Evolutionary conservation across 1,140 invertebrate species (phyloP).

Genomic region (Centruroides sculpturatus): DNA sequence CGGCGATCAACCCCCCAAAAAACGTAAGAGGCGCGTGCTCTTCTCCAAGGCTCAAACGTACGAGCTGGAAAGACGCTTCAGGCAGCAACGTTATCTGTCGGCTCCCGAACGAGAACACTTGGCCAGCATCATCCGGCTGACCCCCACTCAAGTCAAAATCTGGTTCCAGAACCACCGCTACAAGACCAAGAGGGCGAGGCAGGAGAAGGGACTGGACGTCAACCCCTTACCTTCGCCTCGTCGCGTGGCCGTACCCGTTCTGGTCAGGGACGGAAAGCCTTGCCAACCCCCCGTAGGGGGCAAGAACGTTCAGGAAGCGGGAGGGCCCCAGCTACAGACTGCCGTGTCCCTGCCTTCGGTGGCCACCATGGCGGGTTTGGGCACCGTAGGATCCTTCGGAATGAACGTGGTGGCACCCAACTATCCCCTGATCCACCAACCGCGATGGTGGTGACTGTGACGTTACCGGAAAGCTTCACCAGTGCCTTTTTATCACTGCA

Average conservation of each 20-base stretch:
- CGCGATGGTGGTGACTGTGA: conserved; percentile 12
- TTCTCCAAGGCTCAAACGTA: conserved; percentile 99
- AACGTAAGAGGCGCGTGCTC: conserved; percentile 86
- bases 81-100: conserved; percentile 50
- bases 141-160: conserved; percentile 82
- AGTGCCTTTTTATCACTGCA: too few species aligned
- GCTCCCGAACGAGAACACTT: conserved; percentile 49
- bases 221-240: conserved; percentile 51
- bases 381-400: conserved; percentile 7
- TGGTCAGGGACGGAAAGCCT: conserved; percentile 84
- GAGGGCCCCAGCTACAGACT: not conserved
- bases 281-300: conserved; percentile 37
- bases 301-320: not conserved
- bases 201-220: conserved; percentile 53
- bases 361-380: conserved; percentile 12
- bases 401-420: conserved; percentile 5
- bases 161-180: conserved; percentile 81
- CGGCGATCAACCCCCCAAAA: conserved; percentile 40
- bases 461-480: too few species aligned
- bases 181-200: conserved; percentile 85
- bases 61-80: conserved; percentile 72
- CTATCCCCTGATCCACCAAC: conserved; percentile 12
- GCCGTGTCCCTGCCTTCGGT: conserved; percentile 8
- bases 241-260: conserved; percentile 77
- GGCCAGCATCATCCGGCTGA: conserved; percentile 37